phyloP scores from a whole-genome alignment of 2,888 invertebrate species.

The Epinotia ramella region DNA sequence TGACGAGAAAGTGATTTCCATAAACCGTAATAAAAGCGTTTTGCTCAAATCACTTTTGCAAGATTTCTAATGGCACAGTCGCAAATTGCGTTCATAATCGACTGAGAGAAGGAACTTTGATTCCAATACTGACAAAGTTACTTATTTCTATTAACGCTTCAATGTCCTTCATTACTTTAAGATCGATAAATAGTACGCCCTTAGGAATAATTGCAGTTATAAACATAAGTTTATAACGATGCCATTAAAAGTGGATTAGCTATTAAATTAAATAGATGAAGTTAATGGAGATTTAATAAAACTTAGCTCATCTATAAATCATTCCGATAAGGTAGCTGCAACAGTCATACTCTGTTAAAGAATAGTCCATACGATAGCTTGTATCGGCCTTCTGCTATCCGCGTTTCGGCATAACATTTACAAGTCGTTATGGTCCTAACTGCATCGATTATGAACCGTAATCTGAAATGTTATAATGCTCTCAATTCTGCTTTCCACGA shows the following conservation, averaged over 20 bases:
- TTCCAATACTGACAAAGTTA: conserved; percentile 22
- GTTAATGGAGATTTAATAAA: not conserved
- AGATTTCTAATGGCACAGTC: conserved; percentile 44
- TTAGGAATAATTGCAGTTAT: conserved; percentile 8
- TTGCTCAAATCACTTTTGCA: conserved; percentile 38
- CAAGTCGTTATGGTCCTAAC: conserved; percentile 39
- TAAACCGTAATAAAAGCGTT: conserved; percentile 39
- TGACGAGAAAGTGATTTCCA: conserved; percentile 39
- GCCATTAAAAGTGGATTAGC: not conserved
- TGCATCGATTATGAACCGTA: conserved; percentile 50
- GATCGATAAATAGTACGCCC: not conserved
- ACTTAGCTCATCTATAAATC: not conserved
- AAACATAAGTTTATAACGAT: not conserved
- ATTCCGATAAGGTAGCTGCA: conserved; percentile 20
- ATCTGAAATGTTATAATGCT: conserved; percentile 34
- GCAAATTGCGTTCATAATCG: conserved; percentile 40
- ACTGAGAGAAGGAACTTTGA: conserved; percentile 32
- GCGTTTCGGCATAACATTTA: conserved; percentile 57
- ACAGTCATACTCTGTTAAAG: not conserved
- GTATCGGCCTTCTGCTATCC: conserved; percentile 57
- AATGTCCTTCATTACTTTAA: conserved; percentile 12
- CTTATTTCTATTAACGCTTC: conserved; percentile 13
- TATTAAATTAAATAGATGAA: not conserved
- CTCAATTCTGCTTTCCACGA: conserved; percentile 46
- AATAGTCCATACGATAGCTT: conserved; percentile 25